These are phyloP conservation scores for Troglohyphantes excavatus DNA, from an alignment of 2,888 invertebrate genomes.

Conservation along the genomic window DNA sequence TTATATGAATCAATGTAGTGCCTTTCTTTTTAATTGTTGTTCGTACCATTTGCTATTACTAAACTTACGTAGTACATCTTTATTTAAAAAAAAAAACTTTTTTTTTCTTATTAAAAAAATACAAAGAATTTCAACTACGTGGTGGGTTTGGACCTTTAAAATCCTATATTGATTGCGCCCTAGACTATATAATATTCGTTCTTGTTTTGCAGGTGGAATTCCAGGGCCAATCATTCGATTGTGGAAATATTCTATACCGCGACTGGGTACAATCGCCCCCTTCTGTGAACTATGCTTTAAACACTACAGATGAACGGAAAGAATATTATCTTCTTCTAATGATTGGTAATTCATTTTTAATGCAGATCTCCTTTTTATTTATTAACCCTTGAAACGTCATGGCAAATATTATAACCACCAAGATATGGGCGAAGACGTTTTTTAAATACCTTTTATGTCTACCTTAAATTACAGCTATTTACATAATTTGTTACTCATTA, in stretches of 20 bases:
- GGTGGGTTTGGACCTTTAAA: background rate
- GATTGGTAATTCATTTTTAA: conserved; percentile 12
- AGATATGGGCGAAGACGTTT: background rate
- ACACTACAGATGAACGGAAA: background rate
- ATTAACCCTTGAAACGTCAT: background rate
- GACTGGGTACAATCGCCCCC: background rate
- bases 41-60: too few relatives aligned
- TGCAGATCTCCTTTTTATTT: background rate
- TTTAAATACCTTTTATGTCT: too few relatives aligned
- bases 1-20: too few relatives aligned
- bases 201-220: background rate
- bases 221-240: background rate
- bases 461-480: background rate
- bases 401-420: background rate
- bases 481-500: background rate
- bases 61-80: too few relatives aligned
- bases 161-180: background rate
- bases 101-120: too few relatives aligned
- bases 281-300: background rate
- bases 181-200: background rate
- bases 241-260: background rate
- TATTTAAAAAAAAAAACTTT: too few relatives aligned
- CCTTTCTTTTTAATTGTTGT: too few relatives aligned
- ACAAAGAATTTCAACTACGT: too few relatives aligned
- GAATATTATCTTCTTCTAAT: background rate